Evolutionary conservation across 2,797 vertebrate species (phyloP), one percentile per base, ranked within the genome.

Genomic region (Novumbra hubbsi): DNA sequence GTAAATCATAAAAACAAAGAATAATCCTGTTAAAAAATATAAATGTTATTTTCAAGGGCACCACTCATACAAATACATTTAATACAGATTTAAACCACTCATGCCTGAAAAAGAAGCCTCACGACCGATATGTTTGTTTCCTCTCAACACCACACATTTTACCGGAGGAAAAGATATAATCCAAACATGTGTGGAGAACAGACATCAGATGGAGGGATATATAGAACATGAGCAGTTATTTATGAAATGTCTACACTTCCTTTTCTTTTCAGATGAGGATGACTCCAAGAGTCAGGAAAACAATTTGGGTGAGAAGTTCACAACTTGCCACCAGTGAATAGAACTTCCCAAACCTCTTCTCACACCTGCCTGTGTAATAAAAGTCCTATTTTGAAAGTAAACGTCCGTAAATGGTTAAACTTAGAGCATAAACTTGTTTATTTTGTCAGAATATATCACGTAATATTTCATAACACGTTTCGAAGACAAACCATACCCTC

Each of bases 211-310:
- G 41, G 41, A 45, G 32, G 32, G 16, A 34, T 5, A 15, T 50
- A 65, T 17, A 50, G 62, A 52, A 50, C 21, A 73, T 79, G 77
- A 85, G 75, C 82, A 81, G 75, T 80, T 85, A 78, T 74, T 83
- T 84, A 87, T 86, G 78, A 87, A 82, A 80, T 83, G 81, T 85
- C 64, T 86, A 81, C 81, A 79, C 91, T 84, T 90, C 78, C 89
- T 80, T 92, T 92, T 87, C 84, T 88, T 89, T 90, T 83, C 93
- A 94, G 93, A 94, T 93, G 93, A 94, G 79, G 93, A 94, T 91
- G 92, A 94, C 89, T 92, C 92, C 88, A 83, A 92, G 85, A 91
- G 90, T 92, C 89, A 92, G 84, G 92, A 90, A 92, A 90, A 84
- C 83, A 85, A 88, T 88, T 84, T 90, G 91, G 93, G 92, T 93